Base-by-base conservation (phyloP, 2,797 vertebrate species). In the Natrix natrix region DNA sequence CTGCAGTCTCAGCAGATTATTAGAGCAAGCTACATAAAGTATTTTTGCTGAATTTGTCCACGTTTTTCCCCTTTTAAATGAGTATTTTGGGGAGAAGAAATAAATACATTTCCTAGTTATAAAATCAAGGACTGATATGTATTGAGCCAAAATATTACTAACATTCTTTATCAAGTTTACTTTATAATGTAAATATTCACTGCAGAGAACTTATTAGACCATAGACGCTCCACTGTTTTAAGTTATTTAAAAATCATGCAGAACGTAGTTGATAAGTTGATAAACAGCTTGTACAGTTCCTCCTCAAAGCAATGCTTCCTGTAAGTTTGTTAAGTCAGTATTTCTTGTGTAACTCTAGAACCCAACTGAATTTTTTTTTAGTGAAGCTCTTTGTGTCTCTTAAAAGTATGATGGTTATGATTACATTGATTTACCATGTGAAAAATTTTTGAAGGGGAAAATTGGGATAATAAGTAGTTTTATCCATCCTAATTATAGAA, bases 361-460 rank as follows among this genome's bases (percentile, higher is more conserved):
- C 52, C 56, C 56, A 16, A 32, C 26, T 48, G 32, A n/a, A 57
- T 12, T 43, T 74, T 52, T 12, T 83, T 54, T 91, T 60, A 14
- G 83, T 87, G 26, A 91, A 59, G 61, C 28, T 52, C 5, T 59
- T 59, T 43, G n/a, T 54, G 10, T 37, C 24, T n/a, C 12, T 16
- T 61, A 20, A 88, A 91, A 88, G 6, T 95, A 86, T 86, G 93
- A 92, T 93, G 92, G 93, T 95, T 20, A n/a, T 92, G 43, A 61
- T n/a, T 88, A 54, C 94, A n/a, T 28, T 93, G 3, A 88, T 96
- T 93, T 86, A 87, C 52, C 52, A 95, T 94, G 86, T 91, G 55
- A 92, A 93, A 91, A 87, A 93, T 86, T 63, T 91, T 92, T 91
- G 37, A 52, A 28, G 94, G 56, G 63, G 66, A 12, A 86, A 32